Evolutionary conservation across 2,113 vertebrate species (phyloP).

Genomic region (Neolamprologus tretocephalus): DNA sequence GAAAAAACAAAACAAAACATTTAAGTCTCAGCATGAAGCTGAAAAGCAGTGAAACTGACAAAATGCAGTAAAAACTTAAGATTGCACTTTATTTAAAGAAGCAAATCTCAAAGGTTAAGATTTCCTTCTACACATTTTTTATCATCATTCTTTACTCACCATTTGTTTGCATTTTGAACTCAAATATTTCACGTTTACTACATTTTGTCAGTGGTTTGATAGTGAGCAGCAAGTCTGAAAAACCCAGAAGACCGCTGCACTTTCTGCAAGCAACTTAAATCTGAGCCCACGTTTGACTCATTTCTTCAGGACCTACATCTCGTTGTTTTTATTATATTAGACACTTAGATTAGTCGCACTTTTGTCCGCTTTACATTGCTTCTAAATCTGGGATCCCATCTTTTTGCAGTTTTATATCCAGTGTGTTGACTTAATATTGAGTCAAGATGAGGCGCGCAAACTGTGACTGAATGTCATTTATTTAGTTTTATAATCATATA

Average conservation of each 20-base stretch:
- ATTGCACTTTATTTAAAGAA: too few species aligned
- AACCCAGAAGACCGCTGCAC: background rate
- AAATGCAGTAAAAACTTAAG: background rate
- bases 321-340: background rate
- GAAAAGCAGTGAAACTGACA: background rate
- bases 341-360: rapidly evolving
- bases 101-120: background rate
- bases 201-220: background rate
- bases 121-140: background rate
- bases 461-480: background rate
- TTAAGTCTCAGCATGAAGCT: background rate
- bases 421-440: background rate
- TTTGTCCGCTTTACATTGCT: background rate
- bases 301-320: background rate
- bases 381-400: background rate
- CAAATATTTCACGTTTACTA: background rate
- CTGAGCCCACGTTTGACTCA: background rate
- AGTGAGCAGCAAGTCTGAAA: background rate
- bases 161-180: background rate
- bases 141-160: background rate
- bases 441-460: rapidly evolving
- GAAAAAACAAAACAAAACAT: background rate
- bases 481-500: background rate
- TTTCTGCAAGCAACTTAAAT: background rate
- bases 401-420: background rate